Evolutionary conservation across 2,113 vertebrate species (phyloP).

Genomic region (Lophochroa leadbeateri): DNA sequence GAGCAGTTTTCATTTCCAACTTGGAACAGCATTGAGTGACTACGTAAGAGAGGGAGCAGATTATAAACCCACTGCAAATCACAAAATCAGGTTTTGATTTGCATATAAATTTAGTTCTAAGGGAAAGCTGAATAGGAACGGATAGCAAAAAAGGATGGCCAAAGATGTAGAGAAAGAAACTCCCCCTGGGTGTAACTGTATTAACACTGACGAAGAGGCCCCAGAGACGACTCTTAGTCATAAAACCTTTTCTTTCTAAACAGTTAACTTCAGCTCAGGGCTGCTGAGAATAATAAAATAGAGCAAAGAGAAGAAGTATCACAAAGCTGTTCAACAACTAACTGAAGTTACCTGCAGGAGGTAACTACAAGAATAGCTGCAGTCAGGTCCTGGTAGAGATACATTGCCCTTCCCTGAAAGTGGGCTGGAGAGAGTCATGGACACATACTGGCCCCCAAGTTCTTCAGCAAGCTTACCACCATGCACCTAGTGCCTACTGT

Average conservation of each 20-base stretch:
- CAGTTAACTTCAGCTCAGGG: neutral
- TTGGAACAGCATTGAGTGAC: neutral
- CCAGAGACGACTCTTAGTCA: neutral
- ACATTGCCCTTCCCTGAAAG: neutral
- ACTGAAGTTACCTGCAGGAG: neutral
- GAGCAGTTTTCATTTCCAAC: constrained; percentile 8
- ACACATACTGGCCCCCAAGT: neutral
- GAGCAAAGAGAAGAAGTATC: neutral
- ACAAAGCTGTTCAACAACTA: neutral
- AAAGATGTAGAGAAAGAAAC: neutral
- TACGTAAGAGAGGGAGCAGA: neutral
- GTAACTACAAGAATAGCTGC: neutral
- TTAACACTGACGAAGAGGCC: neutral
- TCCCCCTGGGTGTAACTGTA: neutral
- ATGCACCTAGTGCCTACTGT: neutral
- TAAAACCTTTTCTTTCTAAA: neutral
- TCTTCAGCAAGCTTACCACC: neutral
- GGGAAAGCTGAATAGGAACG: neutral
- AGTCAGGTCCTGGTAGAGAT: neutral
- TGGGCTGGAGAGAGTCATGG: neutral
- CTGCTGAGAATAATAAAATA: neutral
- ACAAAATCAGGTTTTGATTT: neutral
- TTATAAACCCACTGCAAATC: neutral
- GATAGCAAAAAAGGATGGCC: neutral
- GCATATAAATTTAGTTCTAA: neutral